Conservation (phyloP, 2,888 invertebrate species). For the Lysandra coridon region DNA sequence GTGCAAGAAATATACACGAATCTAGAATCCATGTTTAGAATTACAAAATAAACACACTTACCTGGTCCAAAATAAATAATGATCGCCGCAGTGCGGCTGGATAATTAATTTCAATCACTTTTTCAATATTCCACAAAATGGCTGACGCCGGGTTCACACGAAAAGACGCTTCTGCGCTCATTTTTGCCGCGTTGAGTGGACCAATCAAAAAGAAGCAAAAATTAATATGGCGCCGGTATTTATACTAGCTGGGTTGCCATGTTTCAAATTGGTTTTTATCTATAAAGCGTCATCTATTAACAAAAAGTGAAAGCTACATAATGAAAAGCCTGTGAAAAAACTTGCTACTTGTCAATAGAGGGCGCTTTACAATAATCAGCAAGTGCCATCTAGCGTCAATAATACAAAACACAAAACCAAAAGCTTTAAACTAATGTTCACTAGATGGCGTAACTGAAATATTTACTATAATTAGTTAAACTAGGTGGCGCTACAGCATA, state of each 20-base stretch:
- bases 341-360: slow-evolving; percentile 33
- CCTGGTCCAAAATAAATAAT: slow-evolving; percentile 48
- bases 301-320: background rate
- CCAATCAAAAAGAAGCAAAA: slow-evolving; percentile 73
- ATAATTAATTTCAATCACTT: slow-evolving; percentile 47
- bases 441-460: background rate
- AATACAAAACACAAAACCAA: background rate
- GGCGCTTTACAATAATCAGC: background rate
- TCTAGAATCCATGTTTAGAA: slow-evolving; percentile 22
- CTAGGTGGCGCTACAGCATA: background rate
- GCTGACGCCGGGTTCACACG: slow-evolving; percentile 51
- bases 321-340: slow-evolving; percentile 9
- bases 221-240: slow-evolving; percentile 55
- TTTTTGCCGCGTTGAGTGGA: slow-evolving; percentile 44
- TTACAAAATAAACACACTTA: slow-evolving; percentile 46
- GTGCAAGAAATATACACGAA: slow-evolving; percentile 52
- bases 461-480: background rate
- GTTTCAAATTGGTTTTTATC: background rate
- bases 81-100: slow-evolving; percentile 71
- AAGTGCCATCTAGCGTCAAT: background rate
- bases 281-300: background rate
- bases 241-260: slow-evolving; percentile 65
- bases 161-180: slow-evolving; percentile 47
- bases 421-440: background rate
- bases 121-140: slow-evolving; percentile 58